Evolutionary conservation across 2,888 invertebrate species (phyloP).

Genomic region (Cantharis flavilabris): DNA sequence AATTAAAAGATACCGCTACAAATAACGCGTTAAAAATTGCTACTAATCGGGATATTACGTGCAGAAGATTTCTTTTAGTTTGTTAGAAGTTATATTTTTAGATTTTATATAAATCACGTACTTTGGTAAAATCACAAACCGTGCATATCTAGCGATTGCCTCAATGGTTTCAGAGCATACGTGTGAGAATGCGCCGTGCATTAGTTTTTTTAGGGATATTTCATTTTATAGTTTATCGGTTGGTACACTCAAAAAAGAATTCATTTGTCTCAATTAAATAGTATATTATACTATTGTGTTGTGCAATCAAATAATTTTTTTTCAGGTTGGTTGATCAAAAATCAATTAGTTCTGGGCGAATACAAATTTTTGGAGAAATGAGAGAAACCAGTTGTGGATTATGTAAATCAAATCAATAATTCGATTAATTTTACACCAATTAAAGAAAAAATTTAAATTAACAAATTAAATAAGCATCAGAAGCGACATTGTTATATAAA

Average conservation of each 20-base stretch:
- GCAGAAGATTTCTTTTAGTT: neutral
- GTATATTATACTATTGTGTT: too few relatives aligned
- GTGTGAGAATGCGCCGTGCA: constrained; percentile 12
- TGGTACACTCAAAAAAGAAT: neutral
- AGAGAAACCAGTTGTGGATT: neutral
- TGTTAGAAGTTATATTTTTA: neutral
- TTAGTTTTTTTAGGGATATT: neutral
- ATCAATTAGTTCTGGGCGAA: neutral
- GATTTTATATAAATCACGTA: constrained; percentile 25
- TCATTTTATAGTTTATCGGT: neutral
- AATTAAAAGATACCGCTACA: neutral
- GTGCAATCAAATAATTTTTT: too few relatives aligned
- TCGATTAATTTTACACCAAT: neutral
- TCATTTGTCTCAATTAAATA: too few relatives aligned
- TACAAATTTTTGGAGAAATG: neutral
- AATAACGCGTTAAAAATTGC: neutral
- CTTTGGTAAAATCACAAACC: constrained; percentile 17
- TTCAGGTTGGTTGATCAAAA: too few relatives aligned
- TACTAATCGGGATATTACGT: constrained; percentile 2
- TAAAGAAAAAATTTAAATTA: neutral
- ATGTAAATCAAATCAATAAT: neutral
- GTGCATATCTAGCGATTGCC: constrained; percentile 18
- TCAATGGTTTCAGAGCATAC: constrained; percentile 20
- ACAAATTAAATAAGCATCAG: neutral
- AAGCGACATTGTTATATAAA: neutral